phyloP scores from a whole-genome alignment of 2,113 vertebrate genomes.

The Lanius collurio region DNA sequence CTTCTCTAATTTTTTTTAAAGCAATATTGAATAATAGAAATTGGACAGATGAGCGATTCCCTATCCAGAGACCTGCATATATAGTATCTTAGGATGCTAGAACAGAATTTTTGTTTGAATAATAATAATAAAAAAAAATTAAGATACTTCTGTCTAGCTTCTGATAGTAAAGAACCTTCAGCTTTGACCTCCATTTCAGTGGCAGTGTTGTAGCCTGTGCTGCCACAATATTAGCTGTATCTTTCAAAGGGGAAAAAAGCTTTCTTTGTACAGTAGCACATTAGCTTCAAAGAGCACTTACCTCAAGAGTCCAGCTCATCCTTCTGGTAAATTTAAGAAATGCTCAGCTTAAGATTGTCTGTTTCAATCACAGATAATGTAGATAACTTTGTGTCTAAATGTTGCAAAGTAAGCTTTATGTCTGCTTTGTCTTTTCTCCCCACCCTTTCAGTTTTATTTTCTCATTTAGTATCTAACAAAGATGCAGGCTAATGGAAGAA shows the following conservation, averaged over 20 bases:
- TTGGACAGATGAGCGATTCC: slow-evolving; percentile 63
- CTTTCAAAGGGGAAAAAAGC: slow-evolving; percentile 60
- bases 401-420: slow-evolving; percentile 54
- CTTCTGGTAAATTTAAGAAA: slow-evolving; percentile 79
- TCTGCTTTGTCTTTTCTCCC: slow-evolving; percentile 33
- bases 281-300: slow-evolving; percentile 79
- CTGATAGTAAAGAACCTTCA: slow-evolving; percentile 73
- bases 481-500: slow-evolving; percentile 57
- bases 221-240: slow-evolving; percentile 69
- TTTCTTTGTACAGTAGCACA: slow-evolving; percentile 73
- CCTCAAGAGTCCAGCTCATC: slow-evolving; percentile 79
- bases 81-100: neutral
- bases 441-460: slow-evolving; percentile 59
- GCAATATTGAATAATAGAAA: slow-evolving; percentile 74
- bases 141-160: slow-evolving; percentile 59
- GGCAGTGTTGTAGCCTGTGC: slow-evolving; percentile 65
- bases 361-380: slow-evolving; percentile 68
- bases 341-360: slow-evolving; percentile 72
- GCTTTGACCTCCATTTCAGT: slow-evolving; percentile 76
- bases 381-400: slow-evolving; percentile 69
- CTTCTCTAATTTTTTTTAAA: slow-evolving; percentile 58
- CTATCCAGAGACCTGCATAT: neutral
- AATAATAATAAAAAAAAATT: slow-evolving; percentile 43
- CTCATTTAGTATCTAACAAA: slow-evolving; percentile 66
- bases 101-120: slow-evolving; percentile 63